A percentile compares a stretch with the other conserved stretches of the same genome.
These are phyloP conservation scores for Pogona vitticeps DNA, from an alignment of 2,113 vertebrate genomes.

Conservation along the genomic window DNA sequence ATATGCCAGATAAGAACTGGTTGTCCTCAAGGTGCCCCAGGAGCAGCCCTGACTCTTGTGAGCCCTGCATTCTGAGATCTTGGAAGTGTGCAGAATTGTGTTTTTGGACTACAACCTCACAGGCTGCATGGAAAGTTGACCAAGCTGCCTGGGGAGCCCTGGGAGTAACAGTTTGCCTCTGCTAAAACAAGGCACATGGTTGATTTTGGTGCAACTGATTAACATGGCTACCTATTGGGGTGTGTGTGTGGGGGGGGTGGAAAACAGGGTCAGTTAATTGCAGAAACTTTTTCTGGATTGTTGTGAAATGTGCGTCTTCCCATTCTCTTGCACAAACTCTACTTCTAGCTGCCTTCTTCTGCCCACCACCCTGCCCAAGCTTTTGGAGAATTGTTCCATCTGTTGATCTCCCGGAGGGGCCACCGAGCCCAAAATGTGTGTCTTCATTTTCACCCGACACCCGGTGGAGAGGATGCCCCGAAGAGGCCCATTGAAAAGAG, in stretches of 20 bases:
- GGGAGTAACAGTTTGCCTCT: no score
- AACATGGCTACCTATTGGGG: no score
- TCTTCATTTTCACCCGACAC: constrained; percentile 9
- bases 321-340: neutral
- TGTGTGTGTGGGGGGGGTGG: neutral
- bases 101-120: no score
- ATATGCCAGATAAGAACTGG: no score
- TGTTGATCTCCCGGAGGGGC: neutral
- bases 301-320: neutral
- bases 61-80: no score
- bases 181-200: no score
- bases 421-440: neutral
- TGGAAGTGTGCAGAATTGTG: no score
- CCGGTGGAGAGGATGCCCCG: neutral
- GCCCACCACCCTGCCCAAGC: neutral
- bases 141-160: no score
- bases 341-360: neutral
- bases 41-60: no score
- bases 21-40: no score
- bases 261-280: neutral
- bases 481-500: neutral
- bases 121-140: no score
- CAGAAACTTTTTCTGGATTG: neutral
- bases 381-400: neutral
- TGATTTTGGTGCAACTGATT: no score